These are phyloP conservation scores for Dipus sagitta DNA, from an alignment of 2,797 vertebrate species.

Conservation along the genomic window DNA sequence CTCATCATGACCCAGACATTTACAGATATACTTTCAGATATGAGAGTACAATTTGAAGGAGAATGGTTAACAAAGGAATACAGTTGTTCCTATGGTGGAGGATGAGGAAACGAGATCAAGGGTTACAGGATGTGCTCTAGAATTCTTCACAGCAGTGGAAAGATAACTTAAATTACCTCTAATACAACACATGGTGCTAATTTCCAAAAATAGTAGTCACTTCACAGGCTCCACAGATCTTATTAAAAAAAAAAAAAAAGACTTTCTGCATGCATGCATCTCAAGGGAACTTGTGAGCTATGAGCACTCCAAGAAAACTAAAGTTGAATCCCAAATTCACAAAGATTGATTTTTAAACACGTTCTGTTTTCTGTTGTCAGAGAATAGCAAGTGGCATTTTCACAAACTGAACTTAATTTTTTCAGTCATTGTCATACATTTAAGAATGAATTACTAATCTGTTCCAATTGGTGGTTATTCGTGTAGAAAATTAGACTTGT, in stretches of 20 bases:
- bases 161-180: background rate
- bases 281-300: background rate
- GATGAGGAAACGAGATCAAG: background rate
- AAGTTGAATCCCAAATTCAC: background rate
- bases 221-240: background rate
- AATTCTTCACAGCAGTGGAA: background rate
- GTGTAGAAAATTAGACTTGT: constrained; percentile 14
- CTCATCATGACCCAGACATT: constrained; percentile 69
- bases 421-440: background rate
- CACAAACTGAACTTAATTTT: background rate
- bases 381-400: background rate
- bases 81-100: background rate
- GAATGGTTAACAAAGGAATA: background rate
- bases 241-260: background rate
- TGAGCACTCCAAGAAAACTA: background rate
- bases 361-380: background rate
- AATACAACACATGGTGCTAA: too few relatives aligned
- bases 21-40: constrained; percentile 53
- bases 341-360: background rate
- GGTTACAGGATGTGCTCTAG: background rate
- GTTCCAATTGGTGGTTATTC: background rate
- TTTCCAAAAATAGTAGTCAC: background rate
- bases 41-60: constrained; percentile 54
- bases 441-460: background rate
- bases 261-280: accelerated